These are phyloP conservation scores for Microchrysa polita DNA, from an alignment of 2,888 invertebrate genomes.

Conservation along the genomic window DNA sequence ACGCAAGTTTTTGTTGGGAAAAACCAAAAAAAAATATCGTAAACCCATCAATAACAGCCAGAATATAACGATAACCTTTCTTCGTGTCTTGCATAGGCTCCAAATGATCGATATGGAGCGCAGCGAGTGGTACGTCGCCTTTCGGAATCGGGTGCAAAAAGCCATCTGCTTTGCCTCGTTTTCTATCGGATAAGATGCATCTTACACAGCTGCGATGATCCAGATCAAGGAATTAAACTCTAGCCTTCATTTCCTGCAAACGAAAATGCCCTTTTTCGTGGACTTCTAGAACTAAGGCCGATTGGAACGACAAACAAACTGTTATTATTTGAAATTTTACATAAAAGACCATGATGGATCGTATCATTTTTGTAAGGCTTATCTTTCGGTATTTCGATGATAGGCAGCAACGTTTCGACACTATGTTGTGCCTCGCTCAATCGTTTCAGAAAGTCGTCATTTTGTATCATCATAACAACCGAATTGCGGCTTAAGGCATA, in stretches of 20 bases:
- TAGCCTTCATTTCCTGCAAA: neutral
- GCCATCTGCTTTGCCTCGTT: conserved; percentile 57
- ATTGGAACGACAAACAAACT: conserved; percentile 46
- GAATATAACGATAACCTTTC: neutral
- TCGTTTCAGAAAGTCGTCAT: neutral
- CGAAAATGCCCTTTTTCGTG: conserved; percentile 49
- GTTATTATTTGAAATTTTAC: neutral
- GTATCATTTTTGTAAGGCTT: neutral
- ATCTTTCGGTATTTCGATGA: neutral
- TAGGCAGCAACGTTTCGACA: neutral
- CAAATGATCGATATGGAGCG: conserved; percentile 2
- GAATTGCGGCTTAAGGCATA: conserved; percentile 47
- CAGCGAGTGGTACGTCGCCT: neutral
- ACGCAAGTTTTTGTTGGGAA: neutral
- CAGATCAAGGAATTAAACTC: too few relatives aligned
- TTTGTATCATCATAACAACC: neutral
- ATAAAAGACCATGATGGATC: neutral
- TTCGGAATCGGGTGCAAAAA: conserved; percentile 53
- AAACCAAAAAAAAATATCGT: conserved; percentile 14
- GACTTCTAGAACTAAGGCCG: conserved; percentile 39
- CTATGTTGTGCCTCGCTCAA: neutral
- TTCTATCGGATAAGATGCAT: conserved; percentile 47
- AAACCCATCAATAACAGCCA: neutral
- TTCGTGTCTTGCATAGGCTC: neutral
- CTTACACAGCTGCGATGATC: too few relatives aligned